Conservation (phyloP, 2,797 vertebrate species). For the Sebastes nivosus region DNA sequence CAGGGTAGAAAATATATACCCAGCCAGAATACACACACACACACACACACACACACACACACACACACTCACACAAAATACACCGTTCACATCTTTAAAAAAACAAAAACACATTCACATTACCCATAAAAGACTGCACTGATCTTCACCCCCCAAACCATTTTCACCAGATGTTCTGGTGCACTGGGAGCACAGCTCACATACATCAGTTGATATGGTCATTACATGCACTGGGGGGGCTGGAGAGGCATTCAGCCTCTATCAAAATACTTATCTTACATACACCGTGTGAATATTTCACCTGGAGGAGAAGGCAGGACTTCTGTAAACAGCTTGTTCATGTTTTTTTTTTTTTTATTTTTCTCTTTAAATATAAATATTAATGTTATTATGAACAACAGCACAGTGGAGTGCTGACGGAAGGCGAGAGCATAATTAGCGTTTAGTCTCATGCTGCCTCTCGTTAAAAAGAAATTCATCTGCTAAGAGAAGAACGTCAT, state of each 20-base stretch:
- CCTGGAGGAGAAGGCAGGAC: slow-evolving; percentile 71
- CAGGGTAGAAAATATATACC: slow-evolving; percentile 48
- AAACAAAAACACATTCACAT: slow-evolving; percentile 59
- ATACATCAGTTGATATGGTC: slow-evolving; percentile 39
- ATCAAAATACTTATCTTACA: slow-evolving; percentile 60
- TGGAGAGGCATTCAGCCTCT: slow-evolving; percentile 12
- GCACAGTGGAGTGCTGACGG: slow-evolving; percentile 48
- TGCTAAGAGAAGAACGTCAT: slow-evolving; percentile 12
- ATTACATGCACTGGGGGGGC: slow-evolving; percentile 37
- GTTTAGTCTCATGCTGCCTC: slow-evolving; percentile 29
- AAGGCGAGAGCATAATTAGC: slow-evolving; percentile 37
- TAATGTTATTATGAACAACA: slow-evolving; percentile 30
- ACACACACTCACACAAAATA: not conserved
- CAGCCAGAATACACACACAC: slow-evolving; percentile 38
- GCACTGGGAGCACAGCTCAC: slow-evolving; percentile 67
- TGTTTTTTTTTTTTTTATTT: slow-evolving; percentile 4
- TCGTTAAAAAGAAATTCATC: slow-evolving; percentile 9
- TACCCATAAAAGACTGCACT: slow-evolving; percentile 33
- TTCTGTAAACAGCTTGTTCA: slow-evolving; percentile 75
- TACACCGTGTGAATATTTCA: slow-evolving; percentile 65
- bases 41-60: too few species aligned
- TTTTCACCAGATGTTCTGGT: slow-evolving; percentile 29
- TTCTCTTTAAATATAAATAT: slow-evolving; percentile 66
- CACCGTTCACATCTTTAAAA: slow-evolving; percentile 42
- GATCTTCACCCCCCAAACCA: slow-evolving; percentile 4